phyloP scores from a whole-genome alignment of 64 coral and sea anemone species.

The Platygyra sinensis region DNA sequence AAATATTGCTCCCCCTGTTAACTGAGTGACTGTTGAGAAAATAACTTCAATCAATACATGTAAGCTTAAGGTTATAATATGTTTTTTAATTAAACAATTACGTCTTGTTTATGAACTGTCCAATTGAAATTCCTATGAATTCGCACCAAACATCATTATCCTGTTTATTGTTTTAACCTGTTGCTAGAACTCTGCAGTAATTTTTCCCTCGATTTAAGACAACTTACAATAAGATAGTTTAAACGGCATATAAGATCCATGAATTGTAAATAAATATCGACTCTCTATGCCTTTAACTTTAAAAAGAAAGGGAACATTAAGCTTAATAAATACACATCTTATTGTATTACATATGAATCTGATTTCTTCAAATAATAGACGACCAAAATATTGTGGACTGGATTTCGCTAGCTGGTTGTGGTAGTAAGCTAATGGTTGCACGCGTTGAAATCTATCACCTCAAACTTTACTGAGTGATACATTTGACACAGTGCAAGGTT shows the following conservation, averaged over 20 bases:
- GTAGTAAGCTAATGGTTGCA: background rate
- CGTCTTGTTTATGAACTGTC: too few species aligned
- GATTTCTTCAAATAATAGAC: background rate
- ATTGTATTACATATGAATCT: too few species aligned
- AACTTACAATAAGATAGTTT: background rate
- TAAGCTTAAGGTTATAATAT: too few species aligned
- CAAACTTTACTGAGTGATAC: background rate
- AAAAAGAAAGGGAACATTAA: too few species aligned
- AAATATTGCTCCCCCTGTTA: too few species aligned
- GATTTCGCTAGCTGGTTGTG: background rate
- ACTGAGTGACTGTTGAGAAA: too few species aligned
- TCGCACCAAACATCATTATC: background rate
- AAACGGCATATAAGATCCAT: background rate
- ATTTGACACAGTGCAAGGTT: background rate
- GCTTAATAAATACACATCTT: too few species aligned
- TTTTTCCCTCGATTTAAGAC: background rate
- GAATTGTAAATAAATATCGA: background rate
- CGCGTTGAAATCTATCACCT: background rate
- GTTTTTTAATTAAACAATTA: too few species aligned
- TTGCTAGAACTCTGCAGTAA: background rate
- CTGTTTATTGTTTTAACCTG: background rate
- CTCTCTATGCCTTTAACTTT: background rate
- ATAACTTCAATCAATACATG: too few species aligned
- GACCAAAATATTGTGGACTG: conserved; percentile 5
- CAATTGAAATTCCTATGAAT: background rate